A percentile compares a stretch with the other conserved stretches of the same genome.
phyloP scores from a whole-genome alignment of 2,797 vertebrate genomes.

The Sebastes diaconus region DNA sequence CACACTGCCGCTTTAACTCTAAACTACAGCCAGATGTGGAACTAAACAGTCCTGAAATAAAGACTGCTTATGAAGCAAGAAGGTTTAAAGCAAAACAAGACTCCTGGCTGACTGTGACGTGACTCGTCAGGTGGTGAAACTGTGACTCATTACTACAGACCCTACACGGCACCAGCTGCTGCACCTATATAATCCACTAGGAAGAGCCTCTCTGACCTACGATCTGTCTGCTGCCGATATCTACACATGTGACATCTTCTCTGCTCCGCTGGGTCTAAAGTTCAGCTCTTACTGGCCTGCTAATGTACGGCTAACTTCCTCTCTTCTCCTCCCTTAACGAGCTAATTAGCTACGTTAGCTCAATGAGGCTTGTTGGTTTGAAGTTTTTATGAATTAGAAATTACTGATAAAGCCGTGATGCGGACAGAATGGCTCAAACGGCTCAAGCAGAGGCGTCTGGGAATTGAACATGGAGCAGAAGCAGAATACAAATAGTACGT shows the following conservation, averaged over 20 bases:
- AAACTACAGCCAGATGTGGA: slow-evolving; percentile 55
- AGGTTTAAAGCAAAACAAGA: slow-evolving; percentile 24
- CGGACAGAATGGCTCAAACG: slow-evolving; percentile 24
- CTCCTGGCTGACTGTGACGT: slow-evolving; percentile 5
- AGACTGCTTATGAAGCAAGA: slow-evolving; percentile 29
- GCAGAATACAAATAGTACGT: slow-evolving; percentile 37
- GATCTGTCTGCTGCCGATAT: slow-evolving; percentile 3
- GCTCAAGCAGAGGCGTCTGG: background rate
- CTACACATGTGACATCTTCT: background rate
- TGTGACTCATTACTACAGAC: slow-evolving; percentile 1
- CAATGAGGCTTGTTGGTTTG: slow-evolving; percentile 34
- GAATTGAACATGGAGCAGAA: slow-evolving; percentile 26
- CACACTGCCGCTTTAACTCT: slow-evolving; percentile 31
- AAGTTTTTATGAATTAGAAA: slow-evolving; percentile 51
- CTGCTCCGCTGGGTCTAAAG: slow-evolving; percentile 18
- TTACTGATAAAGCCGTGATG: slow-evolving; percentile 26
- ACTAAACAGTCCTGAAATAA: slow-evolving; percentile 38
- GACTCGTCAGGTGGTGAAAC: slow-evolving; percentile 34
- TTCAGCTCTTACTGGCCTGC: slow-evolving; percentile 12
- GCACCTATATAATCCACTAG: background rate
- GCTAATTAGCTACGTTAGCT: slow-evolving; percentile 50
- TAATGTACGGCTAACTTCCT: slow-evolving; percentile 25
- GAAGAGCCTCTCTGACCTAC: slow-evolving; percentile 12
- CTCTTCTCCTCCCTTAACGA: slow-evolving; percentile 49
- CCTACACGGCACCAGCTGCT: slow-evolving; percentile 7